A percentile compares a stretch with the other conserved stretches of the same genome.
Evolutionary conservation across 2,888 invertebrate genomes (phyloP).

Genomic region (Dichetophora obliterata): DNA sequence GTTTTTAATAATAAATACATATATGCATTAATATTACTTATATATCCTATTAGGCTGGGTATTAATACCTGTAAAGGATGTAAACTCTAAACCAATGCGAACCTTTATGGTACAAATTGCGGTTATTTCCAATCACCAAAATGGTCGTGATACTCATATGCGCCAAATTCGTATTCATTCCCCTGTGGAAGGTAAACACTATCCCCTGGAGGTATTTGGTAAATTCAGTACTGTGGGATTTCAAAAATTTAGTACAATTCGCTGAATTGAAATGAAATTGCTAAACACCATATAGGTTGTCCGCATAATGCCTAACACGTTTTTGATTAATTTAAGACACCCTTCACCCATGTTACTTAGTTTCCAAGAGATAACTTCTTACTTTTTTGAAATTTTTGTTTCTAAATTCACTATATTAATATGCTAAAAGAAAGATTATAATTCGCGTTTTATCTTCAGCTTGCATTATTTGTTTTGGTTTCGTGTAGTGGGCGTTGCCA

Average conservation of each 20-base stretch:
- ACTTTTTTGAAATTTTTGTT: too few species aligned
- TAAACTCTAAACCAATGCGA: conserved; percentile 87
- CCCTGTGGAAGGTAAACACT: conserved; percentile 75
- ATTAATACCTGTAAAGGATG: conserved; percentile 90
- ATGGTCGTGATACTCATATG: conserved; percentile 98
- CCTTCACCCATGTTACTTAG: too few species aligned
- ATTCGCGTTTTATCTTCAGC: too few species aligned
- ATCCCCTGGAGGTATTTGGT: conserved; percentile 78
- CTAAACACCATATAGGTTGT: too few species aligned
- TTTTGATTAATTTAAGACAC: too few species aligned
- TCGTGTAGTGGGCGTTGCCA: too few species aligned
- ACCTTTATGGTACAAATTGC: conserved; percentile 98
- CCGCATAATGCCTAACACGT: too few species aligned
- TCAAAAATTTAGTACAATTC: conserved; percentile 84
- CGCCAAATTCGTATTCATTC: conserved; percentile 96
- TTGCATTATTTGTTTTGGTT: too few species aligned
- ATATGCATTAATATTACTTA: neutral
- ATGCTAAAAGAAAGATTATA: too few species aligned
- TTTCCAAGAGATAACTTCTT: too few species aligned
- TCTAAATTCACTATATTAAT: too few species aligned
- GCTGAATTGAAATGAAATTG: conserved; percentile 58
- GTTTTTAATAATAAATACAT: neutral
- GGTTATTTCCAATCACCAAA: conserved; percentile 97
- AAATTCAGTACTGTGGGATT: conserved; percentile 87
- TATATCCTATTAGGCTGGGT: conserved; percentile 85